Conservation (phyloP, 2,888 invertebrate genomes). For the Cerceris rybyensis region DNA sequence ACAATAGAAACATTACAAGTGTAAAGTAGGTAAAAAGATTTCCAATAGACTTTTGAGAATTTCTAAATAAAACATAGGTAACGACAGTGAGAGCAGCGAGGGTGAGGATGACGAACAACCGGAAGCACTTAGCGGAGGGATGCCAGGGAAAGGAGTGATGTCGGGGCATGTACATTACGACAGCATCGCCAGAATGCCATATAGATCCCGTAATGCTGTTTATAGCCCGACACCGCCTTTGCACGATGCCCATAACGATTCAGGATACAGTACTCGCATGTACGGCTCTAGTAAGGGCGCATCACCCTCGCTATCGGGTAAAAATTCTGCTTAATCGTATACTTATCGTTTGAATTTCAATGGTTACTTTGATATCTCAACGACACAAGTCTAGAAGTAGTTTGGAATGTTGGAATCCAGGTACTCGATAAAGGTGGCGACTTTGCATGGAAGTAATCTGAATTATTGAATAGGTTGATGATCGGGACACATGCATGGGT, state of each 20-base stretch:
- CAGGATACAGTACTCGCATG: constrained; percentile 92
- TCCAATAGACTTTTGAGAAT: not conserved
- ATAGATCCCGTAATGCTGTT: constrained; percentile 82
- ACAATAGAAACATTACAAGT: too few species aligned
- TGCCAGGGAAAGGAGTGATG: constrained; percentile 63
- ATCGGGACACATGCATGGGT: too few species aligned
- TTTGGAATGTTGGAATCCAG: too few species aligned
- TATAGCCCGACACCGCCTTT: constrained; percentile 82
- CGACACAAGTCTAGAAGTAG: too few species aligned
- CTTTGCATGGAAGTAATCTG: too few species aligned
- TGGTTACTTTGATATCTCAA: too few species aligned
- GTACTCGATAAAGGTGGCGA: too few species aligned
- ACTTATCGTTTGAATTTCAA: not conserved
- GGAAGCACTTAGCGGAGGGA: constrained; percentile 66
- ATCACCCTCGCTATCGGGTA: constrained; percentile 87
- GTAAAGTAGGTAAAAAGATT: not conserved
- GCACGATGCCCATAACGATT: constrained; percentile 90
- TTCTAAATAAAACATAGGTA: constrained; percentile 57
- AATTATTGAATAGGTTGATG: too few species aligned
- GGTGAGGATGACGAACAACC: constrained; percentile 74
- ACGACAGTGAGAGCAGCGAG: constrained; percentile 77
- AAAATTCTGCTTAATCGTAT: constrained; percentile 1
- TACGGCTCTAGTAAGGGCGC: constrained; percentile 91
- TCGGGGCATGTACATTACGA: constrained; percentile 72
- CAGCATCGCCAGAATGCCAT: constrained; percentile 77